These are phyloP conservation scores for Falco novaeseelandiae DNA, from an alignment of 2,797 vertebrate species.

Conservation along the genomic window DNA sequence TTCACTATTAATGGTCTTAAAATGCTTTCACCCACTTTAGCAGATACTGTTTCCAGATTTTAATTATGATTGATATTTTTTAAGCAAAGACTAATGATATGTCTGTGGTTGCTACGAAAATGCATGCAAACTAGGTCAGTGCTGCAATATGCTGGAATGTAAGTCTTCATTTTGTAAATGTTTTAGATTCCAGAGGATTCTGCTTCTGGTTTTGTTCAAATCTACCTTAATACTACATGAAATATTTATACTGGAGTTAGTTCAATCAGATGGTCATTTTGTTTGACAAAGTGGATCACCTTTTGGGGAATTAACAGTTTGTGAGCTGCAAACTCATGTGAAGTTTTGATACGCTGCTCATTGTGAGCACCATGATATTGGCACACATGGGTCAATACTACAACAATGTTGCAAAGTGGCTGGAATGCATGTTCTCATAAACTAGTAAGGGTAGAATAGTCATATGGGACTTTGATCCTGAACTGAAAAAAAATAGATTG, in stretches of 20 bases:
- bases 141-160: not conserved
- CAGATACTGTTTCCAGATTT: not conserved
- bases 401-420: not conserved
- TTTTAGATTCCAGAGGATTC: not conserved
- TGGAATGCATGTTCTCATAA: not conserved
- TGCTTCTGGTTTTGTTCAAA: not conserved
- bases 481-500: not conserved
- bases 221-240: not conserved
- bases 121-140: not conserved
- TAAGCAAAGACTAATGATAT: not conserved
- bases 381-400: not conserved
- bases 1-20: not conserved
- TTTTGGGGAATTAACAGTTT: not conserved
- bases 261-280: not conserved
- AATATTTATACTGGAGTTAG: not conserved
- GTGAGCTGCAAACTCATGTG: not conserved
- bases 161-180: not conserved
- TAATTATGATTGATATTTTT: slow-evolving; percentile 19
- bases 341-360: not conserved
- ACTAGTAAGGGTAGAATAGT: not conserved
- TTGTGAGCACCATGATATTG: not conserved
- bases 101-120: not conserved
- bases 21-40: slow-evolving; percentile 1
- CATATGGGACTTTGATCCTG: not conserved
- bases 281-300: not conserved